phyloP scores from a whole-genome alignment of 2,797 vertebrate genomes.

The Nannoperca obscura region DNA sequence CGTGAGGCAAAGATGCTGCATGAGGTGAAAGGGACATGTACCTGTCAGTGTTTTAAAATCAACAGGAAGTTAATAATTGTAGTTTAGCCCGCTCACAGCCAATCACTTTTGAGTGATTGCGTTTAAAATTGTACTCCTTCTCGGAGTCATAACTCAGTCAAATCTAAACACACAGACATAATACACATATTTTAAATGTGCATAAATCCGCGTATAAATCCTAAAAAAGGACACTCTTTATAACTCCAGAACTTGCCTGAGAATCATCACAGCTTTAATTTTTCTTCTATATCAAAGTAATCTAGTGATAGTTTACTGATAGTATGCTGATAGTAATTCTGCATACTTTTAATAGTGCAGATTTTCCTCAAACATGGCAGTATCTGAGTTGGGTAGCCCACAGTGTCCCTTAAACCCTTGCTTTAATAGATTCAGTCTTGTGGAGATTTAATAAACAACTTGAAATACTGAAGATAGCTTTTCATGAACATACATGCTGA shows the following conservation, averaged over 20 bases:
- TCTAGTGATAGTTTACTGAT: background rate
- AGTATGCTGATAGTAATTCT: background rate
- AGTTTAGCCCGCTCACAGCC: background rate
- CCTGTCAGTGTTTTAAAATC: background rate
- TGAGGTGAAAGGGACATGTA: background rate
- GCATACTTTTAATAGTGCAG: background rate
- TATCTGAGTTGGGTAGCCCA: no score
- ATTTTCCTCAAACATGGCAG: background rate
- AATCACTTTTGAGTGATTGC: no score
- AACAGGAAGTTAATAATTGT: slow-evolving; percentile 7
- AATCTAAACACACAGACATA: background rate
- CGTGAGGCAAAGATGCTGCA: background rate
- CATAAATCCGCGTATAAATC: background rate
- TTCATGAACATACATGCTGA: slow-evolving; percentile 34
- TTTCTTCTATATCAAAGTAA: background rate
- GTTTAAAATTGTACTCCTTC: background rate
- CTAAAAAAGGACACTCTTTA: background rate
- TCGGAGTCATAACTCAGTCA: background rate
- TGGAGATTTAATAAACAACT: slow-evolving; percentile 38
- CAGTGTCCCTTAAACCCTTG: background rate
- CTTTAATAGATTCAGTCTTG: slow-evolving; percentile 11
- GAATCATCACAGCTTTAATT: background rate
- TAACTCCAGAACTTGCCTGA: background rate
- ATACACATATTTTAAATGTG: background rate
- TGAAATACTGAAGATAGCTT: slow-evolving; percentile 27